Base-by-base conservation (phyloP, 2,113 vertebrate species). In the Ictalurus punctatus region DNA sequence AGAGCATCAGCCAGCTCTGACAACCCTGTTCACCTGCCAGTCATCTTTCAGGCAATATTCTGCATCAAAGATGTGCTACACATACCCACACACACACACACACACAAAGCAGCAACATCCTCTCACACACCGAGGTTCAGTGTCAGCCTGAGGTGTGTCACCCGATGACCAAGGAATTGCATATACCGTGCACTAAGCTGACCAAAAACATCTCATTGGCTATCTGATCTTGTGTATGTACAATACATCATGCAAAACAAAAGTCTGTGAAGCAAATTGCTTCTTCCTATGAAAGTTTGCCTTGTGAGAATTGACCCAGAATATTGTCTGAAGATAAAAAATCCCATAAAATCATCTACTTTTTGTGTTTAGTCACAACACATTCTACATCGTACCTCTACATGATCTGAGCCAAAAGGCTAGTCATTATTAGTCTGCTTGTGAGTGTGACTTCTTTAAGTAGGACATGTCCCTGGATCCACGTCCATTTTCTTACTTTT, bases 371-470 rank as follows among this genome's bases (percentile, higher is more conserved):
- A 30, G 6, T 54, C 69, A 78, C 84, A 81, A 89, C 76, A 78
- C 74, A n/a, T 80, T 19, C 6, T 56, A 19, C 78, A n/a, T 89
- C 90, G 90, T 89, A 90, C 90, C 88, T 90, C 89, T 91, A 91
- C 90, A 89, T 91, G 91, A 91, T 92, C 92, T 92, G 78, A 19
- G 48, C 52, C 14, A 30, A 58, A 21, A 58, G 54, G 17, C 54
- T 23, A 59, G 17, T 82, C 54, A 37, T 82, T 59, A 59, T 21
- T 21, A 82, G 7, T 58, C n/a, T 58, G 16, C 14, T n/a, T 81
- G 17, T 81, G 54, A 34, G 13, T 8, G 6, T 21, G n/a, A 58
- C 54, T 37, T 58, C 54, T 81, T 30, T 82, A 7, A 58, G 54
- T 10, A 12, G 80, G 17, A 59, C 30, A 13, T 59, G n/a, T 59